Conservation (phyloP, 2,113 vertebrate species). For the Ceuthmochares aereus region DNA sequence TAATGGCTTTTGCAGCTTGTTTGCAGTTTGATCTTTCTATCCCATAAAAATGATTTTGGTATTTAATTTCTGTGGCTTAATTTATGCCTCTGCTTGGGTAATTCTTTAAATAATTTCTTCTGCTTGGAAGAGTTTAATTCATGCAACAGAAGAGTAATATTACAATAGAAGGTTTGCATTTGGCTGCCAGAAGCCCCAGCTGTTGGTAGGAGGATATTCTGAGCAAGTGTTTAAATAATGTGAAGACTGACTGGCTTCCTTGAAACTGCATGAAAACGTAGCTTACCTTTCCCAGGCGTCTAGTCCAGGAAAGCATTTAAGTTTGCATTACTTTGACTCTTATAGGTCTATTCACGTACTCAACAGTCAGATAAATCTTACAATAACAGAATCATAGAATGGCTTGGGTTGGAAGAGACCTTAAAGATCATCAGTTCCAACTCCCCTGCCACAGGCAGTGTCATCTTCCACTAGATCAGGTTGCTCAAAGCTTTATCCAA, state of each 20-base stretch:
- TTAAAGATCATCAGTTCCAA: too few species aligned
- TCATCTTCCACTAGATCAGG: too few species aligned
- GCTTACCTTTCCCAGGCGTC: neutral
- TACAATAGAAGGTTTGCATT: conserved; percentile 40
- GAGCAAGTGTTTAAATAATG: neutral
- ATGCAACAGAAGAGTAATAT: conserved; percentile 25
- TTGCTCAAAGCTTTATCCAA: too few species aligned
- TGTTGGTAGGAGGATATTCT: neutral
- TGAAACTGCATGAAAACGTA: neutral
- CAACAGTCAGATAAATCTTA: too few species aligned
- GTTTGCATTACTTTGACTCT: neutral
- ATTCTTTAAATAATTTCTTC: conserved; percentile 27
- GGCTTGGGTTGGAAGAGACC: too few species aligned
- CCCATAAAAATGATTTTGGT: conserved; percentile 48
- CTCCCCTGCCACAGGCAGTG: too few species aligned
- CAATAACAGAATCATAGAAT: too few species aligned
- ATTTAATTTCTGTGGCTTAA: conserved; percentile 42
- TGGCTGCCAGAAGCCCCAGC: conserved; percentile 27
- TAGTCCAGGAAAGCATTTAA: neutral
- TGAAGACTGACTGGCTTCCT: neutral
- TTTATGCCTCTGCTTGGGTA: conserved; percentile 25
- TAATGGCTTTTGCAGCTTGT: conserved; percentile 56
- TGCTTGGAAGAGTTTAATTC: conserved; percentile 34
- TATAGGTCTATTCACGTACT: neutral
- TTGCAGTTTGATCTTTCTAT: conserved; percentile 49